Conservation (phyloP, 2,888 invertebrate genomes). For the Punctoribates punctum region DNA sequence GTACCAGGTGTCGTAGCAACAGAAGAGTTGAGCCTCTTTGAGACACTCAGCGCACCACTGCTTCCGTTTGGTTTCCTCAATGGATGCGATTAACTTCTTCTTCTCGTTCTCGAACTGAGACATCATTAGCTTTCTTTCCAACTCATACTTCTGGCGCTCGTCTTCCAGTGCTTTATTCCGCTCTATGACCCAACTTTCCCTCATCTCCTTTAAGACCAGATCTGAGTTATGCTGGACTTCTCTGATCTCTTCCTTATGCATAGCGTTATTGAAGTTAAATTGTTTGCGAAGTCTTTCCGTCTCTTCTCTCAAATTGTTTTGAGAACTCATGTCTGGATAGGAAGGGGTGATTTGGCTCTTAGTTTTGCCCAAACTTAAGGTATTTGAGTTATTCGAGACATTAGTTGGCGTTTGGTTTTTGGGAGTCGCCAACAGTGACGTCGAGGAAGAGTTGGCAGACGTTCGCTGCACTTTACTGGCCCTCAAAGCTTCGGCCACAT, state of each 20-base stretch:
- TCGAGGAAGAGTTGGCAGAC: neutral
- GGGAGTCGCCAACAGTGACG: neutral
- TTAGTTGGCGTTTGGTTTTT: neutral
- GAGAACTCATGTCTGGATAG: neutral
- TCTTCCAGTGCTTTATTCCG: constrained; percentile 56
- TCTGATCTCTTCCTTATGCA: constrained; percentile 67
- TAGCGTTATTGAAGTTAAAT: constrained; percentile 6
- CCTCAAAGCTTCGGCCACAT: constrained; percentile 25
- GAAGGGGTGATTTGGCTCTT: neutral
- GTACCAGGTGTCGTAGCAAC: constrained; percentile 67
- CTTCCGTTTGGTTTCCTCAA: constrained; percentile 40
- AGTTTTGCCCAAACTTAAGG: neutral
- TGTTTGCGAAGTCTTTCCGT: constrained; percentile 24
- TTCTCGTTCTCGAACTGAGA: constrained; percentile 27
- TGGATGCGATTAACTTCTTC: neutral
- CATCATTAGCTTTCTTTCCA: constrained; percentile 56
- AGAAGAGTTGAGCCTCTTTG: constrained; percentile 84
- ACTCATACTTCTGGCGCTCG: constrained; percentile 63
- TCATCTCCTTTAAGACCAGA: constrained; percentile 66
- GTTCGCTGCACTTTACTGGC: constrained; percentile 15
- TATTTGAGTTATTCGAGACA: constrained; percentile 4
- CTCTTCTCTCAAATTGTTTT: constrained; percentile 21
- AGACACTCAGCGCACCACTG: constrained; percentile 72
- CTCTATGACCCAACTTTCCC: constrained; percentile 51
- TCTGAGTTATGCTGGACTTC: constrained; percentile 72